Percentiles rank a stretch among this genome's conserved stretches.
Evolutionary conservation across 2,797 vertebrate species (phyloP).

Genomic region (Sebastes cheni): DNA sequence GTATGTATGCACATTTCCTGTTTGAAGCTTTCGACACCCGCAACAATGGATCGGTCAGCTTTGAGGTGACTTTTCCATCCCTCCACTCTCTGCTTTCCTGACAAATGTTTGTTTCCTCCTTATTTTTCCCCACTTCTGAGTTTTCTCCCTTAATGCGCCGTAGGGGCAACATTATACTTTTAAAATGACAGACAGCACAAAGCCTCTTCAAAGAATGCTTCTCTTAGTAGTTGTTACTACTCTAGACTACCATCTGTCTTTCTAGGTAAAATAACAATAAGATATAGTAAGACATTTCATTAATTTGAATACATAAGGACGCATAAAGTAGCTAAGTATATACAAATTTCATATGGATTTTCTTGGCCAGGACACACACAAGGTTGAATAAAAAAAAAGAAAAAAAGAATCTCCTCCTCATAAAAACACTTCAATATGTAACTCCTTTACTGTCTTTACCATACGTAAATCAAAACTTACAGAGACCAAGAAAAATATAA

Average conservation of each 20-base stretch:
- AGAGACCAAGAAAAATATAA: not conserved
- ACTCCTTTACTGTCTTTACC: too few species aligned
- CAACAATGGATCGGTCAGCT: slow-evolving; percentile 91
- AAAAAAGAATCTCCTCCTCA: not conserved
- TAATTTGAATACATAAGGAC: not conserved
- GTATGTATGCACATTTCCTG: slow-evolving; percentile 95
- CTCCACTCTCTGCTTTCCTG: not conserved
- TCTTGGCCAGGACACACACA: not conserved
- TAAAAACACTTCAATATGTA: not conserved
- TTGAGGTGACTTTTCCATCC: slow-evolving; percentile 84
- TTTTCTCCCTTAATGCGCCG: not conserved
- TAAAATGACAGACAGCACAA: not conserved
- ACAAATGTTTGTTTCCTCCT: not conserved
- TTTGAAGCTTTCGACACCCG: slow-evolving; percentile 96
- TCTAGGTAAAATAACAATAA: too few species aligned
- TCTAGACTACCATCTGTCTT: not conserved
- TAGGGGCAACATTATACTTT: not conserved
- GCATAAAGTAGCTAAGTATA: not conserved
- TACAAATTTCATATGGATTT: not conserved
- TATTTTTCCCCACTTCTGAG: not conserved
- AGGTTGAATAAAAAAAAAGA: not conserved
- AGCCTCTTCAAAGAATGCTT: not conserved
- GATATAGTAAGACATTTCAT: too few species aligned
- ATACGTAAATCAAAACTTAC: not conserved
- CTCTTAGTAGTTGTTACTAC: not conserved